These are phyloP conservation scores for Venturia canescens DNA, from an alignment of 1,140 invertebrate species.

Conservation along the genomic window DNA sequence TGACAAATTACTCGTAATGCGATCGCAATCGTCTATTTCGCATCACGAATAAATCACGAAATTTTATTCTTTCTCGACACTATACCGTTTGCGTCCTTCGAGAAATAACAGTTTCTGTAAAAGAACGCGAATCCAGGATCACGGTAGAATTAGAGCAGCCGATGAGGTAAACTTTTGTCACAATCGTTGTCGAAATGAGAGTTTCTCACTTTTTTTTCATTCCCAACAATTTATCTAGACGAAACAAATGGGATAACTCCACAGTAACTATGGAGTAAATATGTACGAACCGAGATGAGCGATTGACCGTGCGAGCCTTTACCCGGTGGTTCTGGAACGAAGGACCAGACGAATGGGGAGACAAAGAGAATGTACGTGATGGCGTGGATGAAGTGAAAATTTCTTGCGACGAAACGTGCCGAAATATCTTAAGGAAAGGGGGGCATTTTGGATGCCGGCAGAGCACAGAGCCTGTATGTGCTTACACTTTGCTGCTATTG, in stretches of 20 bases:
- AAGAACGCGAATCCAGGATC: too few relatives aligned
- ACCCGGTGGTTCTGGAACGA: background rate
- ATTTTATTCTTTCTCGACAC: background rate
- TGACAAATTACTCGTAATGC: background rate
- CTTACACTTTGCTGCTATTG: background rate
- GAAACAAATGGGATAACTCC: conserved; percentile 54
- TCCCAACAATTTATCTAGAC: conserved; percentile 42
- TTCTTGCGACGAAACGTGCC: conserved; percentile 9
- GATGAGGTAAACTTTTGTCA: background rate
- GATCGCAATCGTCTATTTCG: background rate
- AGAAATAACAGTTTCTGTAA: too few relatives aligned
- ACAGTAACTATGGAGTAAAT: conserved; percentile 41
- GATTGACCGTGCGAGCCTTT: conserved; percentile 24
- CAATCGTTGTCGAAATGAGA: conserved; percentile 7
- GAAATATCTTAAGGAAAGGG: background rate
- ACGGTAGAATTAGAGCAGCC: background rate
- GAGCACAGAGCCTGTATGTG: background rate
- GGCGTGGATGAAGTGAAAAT: background rate
- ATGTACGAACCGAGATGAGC: conserved; percentile 48
- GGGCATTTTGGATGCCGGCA: background rate
- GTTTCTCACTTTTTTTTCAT: background rate
- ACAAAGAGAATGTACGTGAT: too few relatives aligned
- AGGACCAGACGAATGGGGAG: background rate
- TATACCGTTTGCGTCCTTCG: too few relatives aligned
- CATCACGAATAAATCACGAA: background rate